Conservation (phyloP, 2,113 vertebrate genomes). For the Tetrao urogallus region DNA sequence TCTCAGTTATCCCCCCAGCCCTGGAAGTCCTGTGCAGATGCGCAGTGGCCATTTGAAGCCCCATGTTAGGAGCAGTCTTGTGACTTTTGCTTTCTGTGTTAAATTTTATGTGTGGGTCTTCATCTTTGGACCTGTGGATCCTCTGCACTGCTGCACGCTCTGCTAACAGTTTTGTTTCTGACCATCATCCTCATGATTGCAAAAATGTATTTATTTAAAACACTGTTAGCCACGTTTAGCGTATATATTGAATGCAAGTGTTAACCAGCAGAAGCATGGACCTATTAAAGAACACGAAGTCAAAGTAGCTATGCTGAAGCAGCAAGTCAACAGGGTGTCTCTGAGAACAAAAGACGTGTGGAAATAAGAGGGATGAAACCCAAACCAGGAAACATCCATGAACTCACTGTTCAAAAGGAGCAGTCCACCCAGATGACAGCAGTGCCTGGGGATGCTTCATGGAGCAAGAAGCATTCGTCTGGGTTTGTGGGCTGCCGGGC, state of each 20-base stretch:
- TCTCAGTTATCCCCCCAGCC: not conserved
- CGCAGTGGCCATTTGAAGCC: not conserved
- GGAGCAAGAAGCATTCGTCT: not conserved
- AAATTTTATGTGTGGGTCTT: not conserved
- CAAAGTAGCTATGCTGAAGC: conserved; percentile 9
- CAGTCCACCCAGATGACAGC: not conserved
- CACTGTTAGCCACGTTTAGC: not conserved
- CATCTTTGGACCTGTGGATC: not conserved
- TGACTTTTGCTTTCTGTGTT: not conserved
- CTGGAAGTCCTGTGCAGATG: rapidly evolving
- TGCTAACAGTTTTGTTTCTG: not conserved
- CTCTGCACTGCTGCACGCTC: not conserved
- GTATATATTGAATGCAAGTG: not conserved
- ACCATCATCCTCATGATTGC: not conserved
- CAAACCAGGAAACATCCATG: conserved; percentile 26
- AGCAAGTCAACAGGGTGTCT: not conserved
- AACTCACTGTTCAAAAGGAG: not conserved
- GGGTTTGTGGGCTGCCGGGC: conserved; percentile 1
- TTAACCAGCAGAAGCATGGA: not conserved
- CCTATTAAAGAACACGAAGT: not conserved
- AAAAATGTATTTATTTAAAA: not conserved
- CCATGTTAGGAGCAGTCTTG: not conserved
- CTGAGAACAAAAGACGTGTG: not conserved
- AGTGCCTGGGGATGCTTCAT: not conserved
- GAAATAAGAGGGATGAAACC: conserved; percentile 17